Conservation (phyloP, 2,113 vertebrate genomes). For the Lepidothrix coronata region DNA sequence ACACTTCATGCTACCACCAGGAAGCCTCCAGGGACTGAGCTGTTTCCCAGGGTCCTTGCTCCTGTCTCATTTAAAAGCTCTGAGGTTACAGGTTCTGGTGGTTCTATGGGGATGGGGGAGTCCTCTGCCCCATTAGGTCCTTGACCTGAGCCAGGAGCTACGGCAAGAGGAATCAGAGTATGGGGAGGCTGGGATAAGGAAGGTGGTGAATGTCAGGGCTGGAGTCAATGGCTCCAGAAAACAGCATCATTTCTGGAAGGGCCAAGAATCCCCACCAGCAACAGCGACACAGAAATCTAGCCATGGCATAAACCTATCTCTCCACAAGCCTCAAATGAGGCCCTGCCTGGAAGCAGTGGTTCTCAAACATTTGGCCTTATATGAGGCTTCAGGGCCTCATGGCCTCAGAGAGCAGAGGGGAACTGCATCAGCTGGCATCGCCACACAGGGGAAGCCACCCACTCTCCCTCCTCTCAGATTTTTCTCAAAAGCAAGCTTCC, state of each 20-base stretch:
- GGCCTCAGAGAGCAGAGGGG: background rate
- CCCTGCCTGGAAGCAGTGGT: background rate
- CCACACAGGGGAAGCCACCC: background rate
- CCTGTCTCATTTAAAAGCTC: no score
- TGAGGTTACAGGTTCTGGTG: background rate
- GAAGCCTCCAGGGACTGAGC: background rate
- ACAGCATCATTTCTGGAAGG: background rate
- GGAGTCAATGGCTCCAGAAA: background rate
- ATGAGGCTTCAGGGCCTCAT: background rate
- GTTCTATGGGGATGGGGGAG: background rate
- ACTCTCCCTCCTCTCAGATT: background rate
- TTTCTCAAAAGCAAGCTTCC: background rate
- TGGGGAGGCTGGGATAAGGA: background rate
- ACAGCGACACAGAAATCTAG: background rate
- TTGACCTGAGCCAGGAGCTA: background rate
- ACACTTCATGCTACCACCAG: background rate
- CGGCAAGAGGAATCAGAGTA: background rate
- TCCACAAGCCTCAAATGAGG: background rate
- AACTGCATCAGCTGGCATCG: background rate
- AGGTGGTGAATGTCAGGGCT: background rate
- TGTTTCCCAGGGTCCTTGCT: background rate
- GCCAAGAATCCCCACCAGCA: background rate
- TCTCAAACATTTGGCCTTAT: background rate
- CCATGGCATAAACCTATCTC: background rate
- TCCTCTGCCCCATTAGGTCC: background rate